Base-by-base conservation (phyloP, 2,113 vertebrate species). In the Bos javanicus region DNA sequence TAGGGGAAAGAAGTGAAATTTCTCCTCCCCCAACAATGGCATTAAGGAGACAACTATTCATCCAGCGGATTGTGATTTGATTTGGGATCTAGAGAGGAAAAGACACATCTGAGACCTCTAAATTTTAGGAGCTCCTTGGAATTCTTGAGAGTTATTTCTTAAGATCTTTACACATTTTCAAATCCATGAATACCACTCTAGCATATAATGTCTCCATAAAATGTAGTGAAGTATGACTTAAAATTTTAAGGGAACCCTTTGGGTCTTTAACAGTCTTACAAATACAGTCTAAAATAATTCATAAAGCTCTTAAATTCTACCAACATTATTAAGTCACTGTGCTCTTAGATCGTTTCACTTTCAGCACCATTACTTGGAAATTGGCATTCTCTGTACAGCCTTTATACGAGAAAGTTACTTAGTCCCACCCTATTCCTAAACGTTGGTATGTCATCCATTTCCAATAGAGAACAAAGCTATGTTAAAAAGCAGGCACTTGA, bases 241-340 rank as follows among this genome's bases (percentile, higher is more conserved):
- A 91, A 60, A 71, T 39, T 81, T 96, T 67, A 95, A 87, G 28
- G 33, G 39, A 93, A 78, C 5, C 17, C 5, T 89, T 83, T 92
- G 23, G 28, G 5, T 85, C 76, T 97, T 71, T 90, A 80, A 67
- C 8, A 83, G 7, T 78, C 62, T 23, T 67, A 82, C 56, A 92
- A 94, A 60, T 80, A 92, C 8, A 90, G 26, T 86, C 33, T 94
- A 95, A 92, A 91, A 90, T 88, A 92, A 82, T 90, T 67, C 13
- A 62, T 71, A 59, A 92, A 95, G 10, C 17, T 80, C 23, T 78
- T 92, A 96, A 93, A 91, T 84, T 78, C 56, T 94, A 76, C 33
- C 54, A 89, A 28, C 78, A 96, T 54, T 82, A 56, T 88, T 93
- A 80, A 83, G 3, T 21, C n/a, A 87, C 36, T 14, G n/a, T 21